Conservation (phyloP, 2,797 vertebrate genomes). For the Protonibea diacanthus region DNA sequence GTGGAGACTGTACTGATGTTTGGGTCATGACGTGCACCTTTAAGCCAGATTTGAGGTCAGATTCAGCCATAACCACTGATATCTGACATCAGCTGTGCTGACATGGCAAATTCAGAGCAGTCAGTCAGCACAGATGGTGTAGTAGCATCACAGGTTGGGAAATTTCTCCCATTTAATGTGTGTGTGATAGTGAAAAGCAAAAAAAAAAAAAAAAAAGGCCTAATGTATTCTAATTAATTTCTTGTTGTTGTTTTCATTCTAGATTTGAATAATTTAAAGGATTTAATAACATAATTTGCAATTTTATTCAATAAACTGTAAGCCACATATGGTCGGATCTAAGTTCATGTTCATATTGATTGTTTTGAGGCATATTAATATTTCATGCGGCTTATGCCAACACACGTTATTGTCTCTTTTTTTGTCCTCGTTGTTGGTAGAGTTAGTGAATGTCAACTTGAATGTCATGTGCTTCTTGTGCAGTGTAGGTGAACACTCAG, state of each 20-base stretch:
- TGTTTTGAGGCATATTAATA: neutral
- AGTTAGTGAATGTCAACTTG: neutral
- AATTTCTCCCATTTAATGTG: neutral
- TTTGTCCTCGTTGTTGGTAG: neutral
- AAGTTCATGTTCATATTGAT: neutral
- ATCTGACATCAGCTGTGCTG: conserved; percentile 36
- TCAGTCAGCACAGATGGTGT: conserved; percentile 1
- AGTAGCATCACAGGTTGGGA: neutral
- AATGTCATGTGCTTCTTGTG: neutral
- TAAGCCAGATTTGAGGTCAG: conserved; percentile 43
- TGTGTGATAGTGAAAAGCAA: neutral
- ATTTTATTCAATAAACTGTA: neutral
- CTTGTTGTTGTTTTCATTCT: neutral
- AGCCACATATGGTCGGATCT: neutral
- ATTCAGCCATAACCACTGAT: conserved; percentile 2
- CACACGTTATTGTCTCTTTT: neutral
- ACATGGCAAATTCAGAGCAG: conserved; percentile 24
- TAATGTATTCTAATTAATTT: neutral
- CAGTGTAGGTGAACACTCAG: neutral
- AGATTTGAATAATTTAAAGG: neutral
- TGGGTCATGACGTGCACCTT: conserved; percentile 33
- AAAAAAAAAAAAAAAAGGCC: too few relatives aligned
- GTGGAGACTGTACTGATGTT: conserved; percentile 33
- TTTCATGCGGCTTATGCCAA: neutral
- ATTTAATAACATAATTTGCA: neutral